Evolutionary conservation across 2,113 vertebrate species (phyloP), one percentile per base, ranked within the genome.

Genomic region (Mirounga angustirostris): DNA sequence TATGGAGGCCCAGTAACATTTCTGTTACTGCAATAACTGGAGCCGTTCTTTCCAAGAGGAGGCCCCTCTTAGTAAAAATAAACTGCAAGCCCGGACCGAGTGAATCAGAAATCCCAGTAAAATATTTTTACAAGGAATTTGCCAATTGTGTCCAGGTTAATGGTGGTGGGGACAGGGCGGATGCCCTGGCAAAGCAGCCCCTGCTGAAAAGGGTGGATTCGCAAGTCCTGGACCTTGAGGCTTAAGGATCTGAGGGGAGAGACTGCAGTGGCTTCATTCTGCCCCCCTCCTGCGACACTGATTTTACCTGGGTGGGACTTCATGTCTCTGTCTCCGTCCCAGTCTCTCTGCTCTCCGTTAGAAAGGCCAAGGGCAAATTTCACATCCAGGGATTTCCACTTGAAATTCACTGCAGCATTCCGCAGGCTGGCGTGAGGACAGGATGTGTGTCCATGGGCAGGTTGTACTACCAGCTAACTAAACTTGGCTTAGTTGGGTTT

Each of bases 21-120:
- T 50, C 91, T 89, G 54, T 78, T 43, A 52, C n/a, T 26, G 36
- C 40, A 26, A 1, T 30, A 40, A 46, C 52, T 10, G 28, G 22
- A 3, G 76, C 58, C 61, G 40, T 63, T 69, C 69, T 80, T 83
- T 78, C 14, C 14, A 26, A n/a, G 52, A 85, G 56, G 61, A 82
- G 65, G 59, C 19, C 76, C 24, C 58, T 59, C 54, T 50, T 46
- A 50, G 36, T 85, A 81, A 88, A 95, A 95, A 81, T 78, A 93
- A 94, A 59, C 92, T 14, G 0, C 40, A 52, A 56, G 36, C 18
- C 40, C 5, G 1, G 67, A 83, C 15, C 5, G 40, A 71, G 36
- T 80, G 46, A 56, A 40, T 87, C 50, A 86, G 93, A 93, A 96
- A 26, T 73, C 86, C 78, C 0, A 1, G 54, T 15, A 82, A 71